These are phyloP conservation scores for Neotoxoptera formosana DNA, from an alignment of 1,140 invertebrate species.

Conservation along the genomic window DNA sequence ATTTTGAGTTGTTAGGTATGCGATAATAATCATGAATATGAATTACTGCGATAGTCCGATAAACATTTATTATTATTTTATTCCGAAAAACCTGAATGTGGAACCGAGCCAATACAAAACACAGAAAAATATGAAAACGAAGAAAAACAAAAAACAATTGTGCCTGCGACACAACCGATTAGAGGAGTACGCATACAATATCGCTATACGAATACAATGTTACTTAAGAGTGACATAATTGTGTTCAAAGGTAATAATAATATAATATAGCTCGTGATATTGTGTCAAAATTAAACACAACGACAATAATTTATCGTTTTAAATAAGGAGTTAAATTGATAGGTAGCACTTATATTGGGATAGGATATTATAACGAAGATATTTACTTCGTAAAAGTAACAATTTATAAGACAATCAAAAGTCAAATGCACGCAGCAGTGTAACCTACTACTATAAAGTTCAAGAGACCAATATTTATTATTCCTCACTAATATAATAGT, in stretches of 20 bases:
- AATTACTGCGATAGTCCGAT: background rate
- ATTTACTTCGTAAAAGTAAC: background rate
- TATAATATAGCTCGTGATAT: background rate
- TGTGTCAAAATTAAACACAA: background rate
- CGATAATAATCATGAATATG: background rate
- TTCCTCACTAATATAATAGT: background rate
- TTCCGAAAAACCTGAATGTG: background rate
- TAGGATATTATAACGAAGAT: background rate
- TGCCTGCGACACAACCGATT: background rate
- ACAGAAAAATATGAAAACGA: background rate
- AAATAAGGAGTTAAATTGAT: background rate
- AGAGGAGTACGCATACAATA: no score
- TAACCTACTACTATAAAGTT: background rate
- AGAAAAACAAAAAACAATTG: background rate
- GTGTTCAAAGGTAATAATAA: background rate
- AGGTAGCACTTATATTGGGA: background rate
- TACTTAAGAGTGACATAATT: no score
- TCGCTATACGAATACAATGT: background rate
- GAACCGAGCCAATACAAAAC: background rate
- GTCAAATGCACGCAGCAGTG: background rate
- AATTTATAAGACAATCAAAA: constrained; percentile 3
- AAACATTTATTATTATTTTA: constrained; percentile 20
- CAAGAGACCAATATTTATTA: background rate
- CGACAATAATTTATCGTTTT: no score
- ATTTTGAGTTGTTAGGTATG: background rate